A percentile compares a stretch with the other conserved stretches of the same genome.
These are phyloP conservation scores for Leucania comma DNA, from an alignment of 2,888 invertebrate species.

Conservation along the genomic window DNA sequence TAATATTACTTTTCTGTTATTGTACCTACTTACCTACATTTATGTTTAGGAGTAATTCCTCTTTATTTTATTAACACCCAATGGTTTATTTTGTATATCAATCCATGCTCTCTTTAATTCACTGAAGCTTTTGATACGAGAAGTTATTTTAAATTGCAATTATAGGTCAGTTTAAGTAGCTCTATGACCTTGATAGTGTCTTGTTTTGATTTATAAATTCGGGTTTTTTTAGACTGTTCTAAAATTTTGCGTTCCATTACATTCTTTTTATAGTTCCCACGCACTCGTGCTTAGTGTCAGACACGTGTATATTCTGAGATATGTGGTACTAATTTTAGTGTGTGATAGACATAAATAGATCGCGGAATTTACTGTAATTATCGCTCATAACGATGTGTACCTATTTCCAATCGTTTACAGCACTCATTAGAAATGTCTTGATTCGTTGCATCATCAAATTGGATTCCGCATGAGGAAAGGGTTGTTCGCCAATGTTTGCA, in stretches of 20 bases:
- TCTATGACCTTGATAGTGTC: constrained; percentile 41
- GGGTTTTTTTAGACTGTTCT: constrained; percentile 14
- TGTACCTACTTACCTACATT: constrained; percentile 36
- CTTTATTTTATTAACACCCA: constrained; percentile 41
- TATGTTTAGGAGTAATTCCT: constrained; percentile 31
- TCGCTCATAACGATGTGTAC: not conserved
- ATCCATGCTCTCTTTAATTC: constrained; percentile 34
- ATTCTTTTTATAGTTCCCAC: constrained; percentile 13
- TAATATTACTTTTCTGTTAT: not conserved
- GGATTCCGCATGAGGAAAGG: not conserved
- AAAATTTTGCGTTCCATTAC: constrained; percentile 10
- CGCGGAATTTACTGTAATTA: not conserved
- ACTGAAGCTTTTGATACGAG: constrained; percentile 6
- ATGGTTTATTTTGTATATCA: constrained; percentile 39
- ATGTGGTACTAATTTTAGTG: not conserved
- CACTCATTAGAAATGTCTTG: not conserved
- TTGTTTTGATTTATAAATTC: constrained; percentile 33
- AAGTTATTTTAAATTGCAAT: constrained; percentile 38
- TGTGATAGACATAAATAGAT: constrained; percentile 4
- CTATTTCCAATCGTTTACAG: not conserved
- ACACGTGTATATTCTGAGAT: constrained; percentile 15
- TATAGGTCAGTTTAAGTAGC: constrained; percentile 49
- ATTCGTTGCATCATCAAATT: not conserved
- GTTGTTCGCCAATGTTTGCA: not conserved
- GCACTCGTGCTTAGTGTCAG: constrained; percentile 14